phyloP scores from a whole-genome alignment of 2,113 vertebrate species.

The Trogon melanurus region DNA sequence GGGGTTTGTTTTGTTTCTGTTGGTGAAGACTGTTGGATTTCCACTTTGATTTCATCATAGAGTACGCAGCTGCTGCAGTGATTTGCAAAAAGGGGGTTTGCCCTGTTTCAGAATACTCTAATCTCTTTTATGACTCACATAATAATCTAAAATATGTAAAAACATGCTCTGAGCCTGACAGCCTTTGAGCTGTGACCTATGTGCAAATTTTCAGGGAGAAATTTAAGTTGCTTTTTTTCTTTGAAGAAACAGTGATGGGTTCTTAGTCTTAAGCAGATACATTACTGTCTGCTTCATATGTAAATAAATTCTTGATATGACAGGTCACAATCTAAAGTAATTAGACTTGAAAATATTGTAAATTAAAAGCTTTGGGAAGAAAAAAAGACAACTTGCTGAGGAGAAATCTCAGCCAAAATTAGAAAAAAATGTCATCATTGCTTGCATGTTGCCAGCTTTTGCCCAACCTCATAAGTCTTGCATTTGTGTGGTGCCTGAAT shows the following conservation, averaged over 20 bases:
- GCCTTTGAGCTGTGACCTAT: not conserved
- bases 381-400: not conserved
- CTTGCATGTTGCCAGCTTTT: not conserved
- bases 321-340: conserved; percentile 20
- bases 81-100: not conserved
- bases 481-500: not conserved
- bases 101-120: not conserved
- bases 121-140: not conserved
- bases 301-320: conserved; percentile 10
- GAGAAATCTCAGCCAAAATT: not conserved
- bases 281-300: conserved; percentile 14
- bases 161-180: not conserved
- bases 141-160: not conserved
- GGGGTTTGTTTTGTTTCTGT: not conserved
- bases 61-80: not conserved
- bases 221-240: not conserved
- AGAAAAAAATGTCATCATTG: not conserved
- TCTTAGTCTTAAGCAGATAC: not conserved
- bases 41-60: not conserved
- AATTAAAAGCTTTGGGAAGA: not conserved
- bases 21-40: not conserved
- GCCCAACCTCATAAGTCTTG: not conserved
- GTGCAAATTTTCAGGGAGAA: not conserved
- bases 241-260: not conserved
- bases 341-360: not conserved